Conservation (phyloP, 23 tunicate genomes). For the Diplosoma virens region DNA sequence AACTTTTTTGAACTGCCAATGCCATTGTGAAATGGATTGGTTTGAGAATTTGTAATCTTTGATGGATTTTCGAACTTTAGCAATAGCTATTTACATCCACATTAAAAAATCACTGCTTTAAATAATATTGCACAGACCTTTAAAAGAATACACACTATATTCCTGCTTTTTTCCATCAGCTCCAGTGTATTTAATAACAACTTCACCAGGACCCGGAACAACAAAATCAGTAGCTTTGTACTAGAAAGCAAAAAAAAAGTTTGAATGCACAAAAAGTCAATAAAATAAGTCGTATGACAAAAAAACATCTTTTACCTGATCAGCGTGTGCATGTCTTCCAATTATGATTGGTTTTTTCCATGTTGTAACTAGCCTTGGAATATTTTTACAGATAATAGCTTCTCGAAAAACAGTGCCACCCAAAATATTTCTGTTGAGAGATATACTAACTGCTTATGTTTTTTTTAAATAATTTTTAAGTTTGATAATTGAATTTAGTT, state of each 20-base stretch:
- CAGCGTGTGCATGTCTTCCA: constrained; percentile 93
- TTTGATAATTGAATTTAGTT: no score
- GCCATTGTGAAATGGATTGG: no score
- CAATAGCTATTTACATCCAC: no score
- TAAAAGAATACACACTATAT: constrained; percentile 64
- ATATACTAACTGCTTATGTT: no score
- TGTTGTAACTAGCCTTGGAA: constrained; percentile 87
- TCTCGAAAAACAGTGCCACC: constrained; percentile 98
- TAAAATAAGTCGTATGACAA: background rate
- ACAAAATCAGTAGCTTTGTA: constrained; percentile 98
- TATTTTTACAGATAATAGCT: constrained; percentile 88
- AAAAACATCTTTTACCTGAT: constrained; percentile 52
- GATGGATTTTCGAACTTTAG: no score
- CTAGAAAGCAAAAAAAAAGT: constrained; percentile 17
- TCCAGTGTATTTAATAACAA: constrained; percentile 54
- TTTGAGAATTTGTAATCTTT: no score
- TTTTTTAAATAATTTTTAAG: no score
- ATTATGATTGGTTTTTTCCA: constrained; percentile 94
- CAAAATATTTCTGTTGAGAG: constrained; percentile 66
- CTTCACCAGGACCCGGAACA: constrained; percentile 83
- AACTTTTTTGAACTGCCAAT: no score
- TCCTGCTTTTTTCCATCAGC: constrained; percentile 47
- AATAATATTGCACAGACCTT: no score
- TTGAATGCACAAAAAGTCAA: background rate
- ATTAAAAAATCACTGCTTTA: no score